Evolutionary conservation across 1,140 invertebrate species (phyloP), one percentile per base, ranked within the genome.

Genomic region (Anoplophora glabripennis): DNA sequence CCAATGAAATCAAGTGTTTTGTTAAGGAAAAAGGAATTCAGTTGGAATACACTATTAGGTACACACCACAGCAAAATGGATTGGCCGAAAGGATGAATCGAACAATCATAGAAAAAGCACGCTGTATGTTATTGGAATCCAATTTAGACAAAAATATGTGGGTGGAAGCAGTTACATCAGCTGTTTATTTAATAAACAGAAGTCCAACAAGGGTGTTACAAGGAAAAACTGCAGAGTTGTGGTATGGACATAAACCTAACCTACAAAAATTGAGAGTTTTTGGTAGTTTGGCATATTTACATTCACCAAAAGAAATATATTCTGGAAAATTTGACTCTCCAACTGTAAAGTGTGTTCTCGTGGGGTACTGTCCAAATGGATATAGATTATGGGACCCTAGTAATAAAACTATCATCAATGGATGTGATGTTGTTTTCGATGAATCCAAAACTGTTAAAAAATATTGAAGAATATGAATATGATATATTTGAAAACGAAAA

Each of bases 21-120:
- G 53, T 45, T 46, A 33, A 53, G 33, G 51, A 54, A 4, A 44
- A 61, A 54, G 52, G 67, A 1, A 69, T 69, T 42, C 37, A 66
- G 35, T 56, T 65, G 15, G 59, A 68, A 46, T 66, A 55, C 47
- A 75, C 74, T 2, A 66, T 72, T 42, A 60, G 41, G 34, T 70
- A 77, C 53, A 74, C 69, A 9, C 75, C 77, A 12, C 65, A 78
- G 56, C 74, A 78, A 62, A 79, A 80, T 65, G 77, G 78, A 4
- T 61, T 77, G 9, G 70, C 75, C 7, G 77, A 79, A 53, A 40
- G 72, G 34, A 64, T 64, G 28, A 80, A 79, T 64, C 64, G n/a
- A n/a, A n/a, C n/a, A n/a, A n/a, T n/a, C n/a, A n/a, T n/a, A n/a
- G n/a, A n/a, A n/a, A n/a, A n/a, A 47, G 74, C 75, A 4, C 47